phyloP scores from a whole-genome alignment of 2,797 vertebrate species.

The Melanotaenia nigrans region DNA sequence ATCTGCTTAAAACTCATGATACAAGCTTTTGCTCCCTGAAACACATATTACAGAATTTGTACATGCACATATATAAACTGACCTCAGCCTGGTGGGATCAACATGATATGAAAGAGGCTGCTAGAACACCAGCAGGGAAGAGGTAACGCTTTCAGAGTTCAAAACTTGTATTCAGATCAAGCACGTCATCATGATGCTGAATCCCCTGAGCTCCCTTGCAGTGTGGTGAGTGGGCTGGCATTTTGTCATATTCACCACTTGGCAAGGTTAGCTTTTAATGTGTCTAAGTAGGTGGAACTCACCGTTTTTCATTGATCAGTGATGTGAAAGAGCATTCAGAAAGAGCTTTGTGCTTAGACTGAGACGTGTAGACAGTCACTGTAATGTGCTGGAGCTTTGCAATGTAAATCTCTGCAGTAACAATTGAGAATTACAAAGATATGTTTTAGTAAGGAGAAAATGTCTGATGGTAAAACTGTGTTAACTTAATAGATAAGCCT shows the following conservation, averaged over 20 bases:
- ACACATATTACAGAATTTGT: neutral
- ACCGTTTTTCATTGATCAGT: conserved; percentile 18
- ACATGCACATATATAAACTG: neutral
- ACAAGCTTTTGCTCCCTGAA: neutral
- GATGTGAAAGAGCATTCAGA: conserved; percentile 35
- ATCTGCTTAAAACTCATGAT: conserved; percentile 10
- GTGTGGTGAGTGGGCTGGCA: conserved; percentile 41
- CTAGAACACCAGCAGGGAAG: conserved; percentile 4
- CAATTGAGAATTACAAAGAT: neutral
- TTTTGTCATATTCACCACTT: conserved; percentile 50
- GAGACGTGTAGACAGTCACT: conserved; percentile 21
- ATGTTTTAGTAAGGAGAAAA: conserved; percentile 25
- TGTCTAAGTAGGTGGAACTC: conserved; percentile 54
- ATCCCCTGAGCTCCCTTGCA: conserved; percentile 24
- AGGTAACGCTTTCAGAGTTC: conserved; percentile 23
- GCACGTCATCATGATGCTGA: conserved; percentile 20
- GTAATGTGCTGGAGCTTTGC: conserved; percentile 20
- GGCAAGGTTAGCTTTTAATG: conserved; percentile 52
- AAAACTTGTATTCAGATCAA: conserved; percentile 41
- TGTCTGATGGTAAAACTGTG: conserved; percentile 14
- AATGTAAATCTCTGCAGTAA: conserved; percentile 41
- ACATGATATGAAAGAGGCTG: conserved; percentile 15
- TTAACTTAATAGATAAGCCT: conserved; percentile 24
- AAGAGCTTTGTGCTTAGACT: conserved; percentile 45
- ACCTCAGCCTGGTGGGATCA: conserved; percentile 23